Base-by-base conservation (phyloP, 1,140 invertebrate species). In the Dendrolimus punctatus region DNA sequence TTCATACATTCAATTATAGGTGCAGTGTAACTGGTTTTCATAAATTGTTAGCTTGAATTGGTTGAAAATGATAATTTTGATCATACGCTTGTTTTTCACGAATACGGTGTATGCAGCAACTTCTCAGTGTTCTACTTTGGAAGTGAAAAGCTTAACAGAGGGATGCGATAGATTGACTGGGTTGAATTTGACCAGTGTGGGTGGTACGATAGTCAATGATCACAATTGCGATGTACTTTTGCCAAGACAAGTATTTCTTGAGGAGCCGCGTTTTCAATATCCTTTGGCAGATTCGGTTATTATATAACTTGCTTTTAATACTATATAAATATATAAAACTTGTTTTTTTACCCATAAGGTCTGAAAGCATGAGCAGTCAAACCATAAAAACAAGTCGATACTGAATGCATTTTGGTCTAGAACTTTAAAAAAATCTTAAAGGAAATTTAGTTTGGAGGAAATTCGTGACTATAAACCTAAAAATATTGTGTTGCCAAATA, bases 141-240 rank as follows among this genome's bases (percentile, higher is more conserved):
- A 84, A 57, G 64, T 83, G 2, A 84, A 83, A 51, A 78, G 59
- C 59, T 58, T 86, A 5, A 50, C 85, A 40, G 77, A 85, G 53
- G 83, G 81, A 6, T 86, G 83, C 58, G 76, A 76, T 50, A 64
- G 71, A 7, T 54, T 87, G 38, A 66, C 66, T 39, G 83, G 83
- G n/a, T 46, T 87, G 8, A 83, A 84, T 48, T 63, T 87, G 6
- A 84, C 79, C 0, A 81, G 70, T 37, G 59, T 80, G 3, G 85
- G 81, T 4, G 85, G 85, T 1, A 87, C 85, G 0, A 73, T 84
- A 39, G 74, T 87, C 2, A 84, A 86, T 52, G 81, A 86, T 41
- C 80, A 85, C 51, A 87, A 87, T 50, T 87, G 85, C 46, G 83
- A 86, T 62, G 75, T 87, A 1, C 55, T 87, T 5, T 61, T 87